Base-by-base conservation (phyloP, 2,797 vertebrate species). In the Dendrocincla fuliginosa region DNA sequence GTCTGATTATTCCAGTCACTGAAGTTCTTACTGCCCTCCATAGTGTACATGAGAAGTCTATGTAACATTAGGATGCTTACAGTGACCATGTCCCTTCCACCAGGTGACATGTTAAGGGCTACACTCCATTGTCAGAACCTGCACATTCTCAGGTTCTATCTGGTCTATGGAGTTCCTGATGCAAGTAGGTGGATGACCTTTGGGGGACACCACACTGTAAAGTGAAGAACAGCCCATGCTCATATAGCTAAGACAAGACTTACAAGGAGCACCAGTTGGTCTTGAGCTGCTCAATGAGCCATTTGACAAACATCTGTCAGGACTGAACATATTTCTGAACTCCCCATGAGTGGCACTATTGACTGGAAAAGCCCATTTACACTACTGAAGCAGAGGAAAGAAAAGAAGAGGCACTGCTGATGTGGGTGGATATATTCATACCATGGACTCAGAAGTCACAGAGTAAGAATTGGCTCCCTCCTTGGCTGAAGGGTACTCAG, bases 251-350 rank as follows among this genome's bases (percentile, higher is more conserved):
- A 53, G 27, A 33, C 33, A 65, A 65, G 23, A 22, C 59, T 61
- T 23, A 9, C 1, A 18, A 74, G 50, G 28, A 67, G 18, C 39
- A 74, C 78, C 86, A 86, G 64, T 77, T 87, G 73, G 49, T 65
- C 78, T 41, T 77, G 41, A 93, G 41, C 70, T 92, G 27, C 71
- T 93, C 60, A 17, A 2, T 67, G 47, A 33, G 41, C 44, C 47
- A 22, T 91, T 80, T 92, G 81, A 83, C 74, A 92, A 90, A 82
- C 71, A 67, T 87, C 78, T 93, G 75, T 49, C 56, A 83, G 84
- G 56, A 65, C n/a, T 76, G 84, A 84, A 53, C 33, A 49, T 6
- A 30, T 46, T 92, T 71, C 64, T 89, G 59, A 80, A 20, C 70
- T 63, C 64, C 33, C 49, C 17, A n/a, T 49, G 78, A 90, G 67